Conservation (phyloP, 2,113 vertebrate genomes). For the Natator depressus region DNA sequence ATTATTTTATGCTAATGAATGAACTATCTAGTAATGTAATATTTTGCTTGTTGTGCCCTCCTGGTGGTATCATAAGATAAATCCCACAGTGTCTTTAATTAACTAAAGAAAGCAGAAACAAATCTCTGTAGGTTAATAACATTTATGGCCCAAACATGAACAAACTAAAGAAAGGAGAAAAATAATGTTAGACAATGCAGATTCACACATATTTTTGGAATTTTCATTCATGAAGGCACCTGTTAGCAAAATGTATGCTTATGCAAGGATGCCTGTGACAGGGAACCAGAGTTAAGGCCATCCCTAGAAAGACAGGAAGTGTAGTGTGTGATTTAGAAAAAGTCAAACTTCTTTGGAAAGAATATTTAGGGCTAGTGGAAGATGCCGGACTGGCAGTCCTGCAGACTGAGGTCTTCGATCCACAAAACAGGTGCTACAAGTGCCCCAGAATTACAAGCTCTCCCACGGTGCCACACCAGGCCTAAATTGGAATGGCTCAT, state of each 20-base stretch:
- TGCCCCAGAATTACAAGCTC: not conserved
- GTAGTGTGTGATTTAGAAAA: conserved; percentile 19
- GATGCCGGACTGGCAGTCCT: not conserved
- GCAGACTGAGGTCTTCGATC: not conserved
- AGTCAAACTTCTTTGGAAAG: conserved; percentile 11
- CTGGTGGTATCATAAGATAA: conserved; percentile 81
- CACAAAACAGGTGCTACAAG: not conserved
- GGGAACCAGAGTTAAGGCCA: not conserved
- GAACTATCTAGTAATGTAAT: conserved; percentile 75
- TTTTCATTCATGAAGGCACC: conserved; percentile 6
- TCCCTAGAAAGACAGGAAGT: not conserved
- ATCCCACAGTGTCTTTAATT: conserved; percentile 82
- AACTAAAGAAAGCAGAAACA: conserved; percentile 81
- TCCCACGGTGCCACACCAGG: not conserved
- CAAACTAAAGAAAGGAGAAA: conserved; percentile 72
- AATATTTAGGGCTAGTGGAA: conserved; percentile 15
- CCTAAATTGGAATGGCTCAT: conserved; percentile 62
- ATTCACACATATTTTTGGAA: conserved; percentile 64
- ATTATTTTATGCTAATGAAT: conserved; percentile 82
- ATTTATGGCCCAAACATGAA: conserved; percentile 79
- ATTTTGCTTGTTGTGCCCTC: conserved; percentile 82
- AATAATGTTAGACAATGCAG: conserved; percentile 64
- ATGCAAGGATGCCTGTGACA: not conserved
- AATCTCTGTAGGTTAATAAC: conserved; percentile 81
- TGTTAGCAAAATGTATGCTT: not conserved